Base-by-base conservation (phyloP, 2,888 invertebrate species). In the Crioceris asparagi region DNA sequence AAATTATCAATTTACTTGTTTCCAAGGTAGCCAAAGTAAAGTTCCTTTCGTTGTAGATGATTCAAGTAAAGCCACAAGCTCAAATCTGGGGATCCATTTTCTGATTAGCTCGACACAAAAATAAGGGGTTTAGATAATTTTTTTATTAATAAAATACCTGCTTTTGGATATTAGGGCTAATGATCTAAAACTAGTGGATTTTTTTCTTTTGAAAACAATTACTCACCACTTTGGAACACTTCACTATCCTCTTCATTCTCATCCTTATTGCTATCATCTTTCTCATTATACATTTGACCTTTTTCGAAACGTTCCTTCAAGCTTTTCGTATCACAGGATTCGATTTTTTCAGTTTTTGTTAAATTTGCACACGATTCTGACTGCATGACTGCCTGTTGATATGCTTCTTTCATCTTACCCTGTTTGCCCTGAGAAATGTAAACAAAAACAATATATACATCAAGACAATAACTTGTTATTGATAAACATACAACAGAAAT, bases 361-460 rank as follows among this genome's bases (percentile, higher is more conserved):
- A 71, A 65, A 41, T 72, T 56, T 21, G 76, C 71, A 17, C 58
- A 55, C 1, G 60, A 57, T 60, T 83, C 85, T 41, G 82, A 83
- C 52, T 84, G 85, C 50, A 79, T 76, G 1, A 90, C 84, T 0
- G 90, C 90, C 56, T 88, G 87, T 56, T 91, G 90, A 59, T 91
- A 91, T 73, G 86, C 79, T 57, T 90, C 90, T 59, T 90, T 91
- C 66, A 91, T 83, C 56, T 86, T 86, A 21, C 61, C 86, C 66
- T 88, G 88, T 59, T 88, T 88, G 8, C 88, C 88, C 81, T 83
- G 64, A 11, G 68, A 68, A 33, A 37, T n/a, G n/a, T n/a, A n/a
- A n/a, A n/a, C n/a, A n/a, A n/a, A n/a, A n/a, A n/a, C n/a, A n/a
- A n/a, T n/a, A n/a, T n/a, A n/a, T n/a, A n/a, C n/a, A n/a, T n/a